A percentile compares a stretch with the other conserved stretches of the same genome.
These are phyloP conservation scores for Rhinogobius similis DNA, from an alignment of 2,113 vertebrate genomes.

Conservation along the genomic window DNA sequence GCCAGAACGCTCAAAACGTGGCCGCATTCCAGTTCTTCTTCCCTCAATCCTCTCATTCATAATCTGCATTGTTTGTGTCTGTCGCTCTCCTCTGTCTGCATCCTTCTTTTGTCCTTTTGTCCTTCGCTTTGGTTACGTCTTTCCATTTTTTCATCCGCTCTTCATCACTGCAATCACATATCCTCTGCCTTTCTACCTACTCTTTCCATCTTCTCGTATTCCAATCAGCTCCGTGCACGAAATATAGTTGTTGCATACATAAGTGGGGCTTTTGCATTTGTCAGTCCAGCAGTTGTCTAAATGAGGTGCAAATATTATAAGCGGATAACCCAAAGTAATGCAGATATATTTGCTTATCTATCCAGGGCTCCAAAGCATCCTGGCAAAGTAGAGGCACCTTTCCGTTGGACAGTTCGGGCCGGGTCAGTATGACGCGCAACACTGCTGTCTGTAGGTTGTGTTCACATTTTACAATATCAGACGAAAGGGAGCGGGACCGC, in stretches of 20 bases:
- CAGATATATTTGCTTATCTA: conserved; percentile 7
- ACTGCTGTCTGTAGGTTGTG: neutral
- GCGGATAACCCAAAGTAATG: neutral
- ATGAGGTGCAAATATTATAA: neutral
- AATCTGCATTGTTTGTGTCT: conserved; percentile 38
- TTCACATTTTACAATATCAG: neutral
- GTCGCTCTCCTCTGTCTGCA: conserved; percentile 21
- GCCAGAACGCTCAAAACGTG: conserved; percentile 24
- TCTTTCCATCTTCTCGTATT: neutral
- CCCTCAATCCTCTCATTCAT: conserved; percentile 15
- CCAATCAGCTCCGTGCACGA: neutral
- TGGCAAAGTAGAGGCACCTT: conserved; percentile 5
- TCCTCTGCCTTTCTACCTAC: neutral
- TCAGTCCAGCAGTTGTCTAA: neutral
- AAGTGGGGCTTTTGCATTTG: neutral
- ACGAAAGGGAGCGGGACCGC: too few species aligned
- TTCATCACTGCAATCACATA: conserved; percentile 21
- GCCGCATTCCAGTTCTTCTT: conserved; percentile 32
- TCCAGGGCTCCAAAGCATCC: conserved; percentile 7
- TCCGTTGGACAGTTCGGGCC: neutral
- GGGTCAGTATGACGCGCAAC: conserved; percentile 1
- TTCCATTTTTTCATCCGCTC: conserved; percentile 1
- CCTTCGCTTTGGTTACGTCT: conserved; percentile 8
- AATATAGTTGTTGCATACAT: neutral
- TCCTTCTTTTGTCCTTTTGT: conserved; percentile 27